Evolutionary conservation across 2,888 invertebrate species (phyloP).

Genomic region (Eupithecia vulgata): DNA sequence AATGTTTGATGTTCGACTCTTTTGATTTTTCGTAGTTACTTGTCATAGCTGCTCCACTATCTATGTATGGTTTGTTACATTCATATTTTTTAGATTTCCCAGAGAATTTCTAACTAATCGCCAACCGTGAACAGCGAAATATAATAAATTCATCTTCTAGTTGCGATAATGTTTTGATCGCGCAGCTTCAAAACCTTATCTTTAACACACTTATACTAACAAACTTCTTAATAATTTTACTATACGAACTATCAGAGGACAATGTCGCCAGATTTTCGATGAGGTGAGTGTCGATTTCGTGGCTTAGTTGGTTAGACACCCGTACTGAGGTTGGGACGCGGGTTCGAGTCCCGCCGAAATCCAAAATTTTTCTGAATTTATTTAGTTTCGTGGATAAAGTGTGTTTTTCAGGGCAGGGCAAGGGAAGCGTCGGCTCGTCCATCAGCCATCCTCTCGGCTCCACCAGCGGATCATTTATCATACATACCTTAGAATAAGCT

Average conservation of each 20-base stretch:
- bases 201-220: background rate
- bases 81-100: background rate
- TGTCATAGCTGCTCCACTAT: background rate
- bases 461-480: background rate
- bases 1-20: background rate
- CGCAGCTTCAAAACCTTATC: background rate
- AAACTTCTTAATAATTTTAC: too few species aligned
- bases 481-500: background rate
- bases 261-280: too few species aligned
- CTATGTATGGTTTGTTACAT: too few species aligned
- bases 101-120: background rate
- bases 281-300: too few species aligned
- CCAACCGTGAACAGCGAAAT: background rate
- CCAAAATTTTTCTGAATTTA: too few species aligned
- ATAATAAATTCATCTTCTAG: background rate
- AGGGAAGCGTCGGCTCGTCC: background rate
- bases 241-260: too few species aligned
- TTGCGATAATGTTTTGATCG: background rate
- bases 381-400: too few species aligned
- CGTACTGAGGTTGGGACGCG: too few species aligned
- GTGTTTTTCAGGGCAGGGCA: background rate
- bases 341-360: too few species aligned
- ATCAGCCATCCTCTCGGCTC: background rate
- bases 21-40: background rate
- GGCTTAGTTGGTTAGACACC: too few species aligned